These are phyloP conservation scores for Temnothorax ravouxi DNA, from an alignment of 2,888 invertebrate genomes.

Conservation along the genomic window DNA sequence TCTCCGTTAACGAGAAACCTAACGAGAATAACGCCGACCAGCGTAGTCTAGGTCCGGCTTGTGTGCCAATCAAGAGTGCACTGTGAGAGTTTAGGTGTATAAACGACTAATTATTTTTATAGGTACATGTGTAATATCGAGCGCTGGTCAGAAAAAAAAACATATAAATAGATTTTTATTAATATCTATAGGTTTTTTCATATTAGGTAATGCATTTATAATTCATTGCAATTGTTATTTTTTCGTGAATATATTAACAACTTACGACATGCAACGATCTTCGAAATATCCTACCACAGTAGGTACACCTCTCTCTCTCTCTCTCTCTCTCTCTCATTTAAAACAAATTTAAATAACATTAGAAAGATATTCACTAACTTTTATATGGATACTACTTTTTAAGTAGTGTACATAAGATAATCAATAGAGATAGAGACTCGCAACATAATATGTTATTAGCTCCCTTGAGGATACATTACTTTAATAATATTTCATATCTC, in stretches of 20 bases:
- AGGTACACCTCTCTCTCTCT: not conserved
- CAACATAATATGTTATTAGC: conserved; percentile 17
- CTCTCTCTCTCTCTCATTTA: not conserved
- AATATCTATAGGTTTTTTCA: not conserved
- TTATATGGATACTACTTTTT: not conserved
- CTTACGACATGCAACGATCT: not conserved
- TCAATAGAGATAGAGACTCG: conserved; percentile 3
- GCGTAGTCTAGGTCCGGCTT: conserved; percentile 21
- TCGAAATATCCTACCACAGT: not conserved
- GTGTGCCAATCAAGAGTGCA: conserved; percentile 7
- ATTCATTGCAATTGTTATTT: not conserved
- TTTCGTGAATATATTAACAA: not conserved
- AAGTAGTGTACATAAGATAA: conserved; percentile 19
- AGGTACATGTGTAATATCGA: not conserved
- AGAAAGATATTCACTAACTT: not conserved
- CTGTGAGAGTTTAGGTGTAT: conserved; percentile 4
- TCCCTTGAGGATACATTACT: conserved; percentile 29
- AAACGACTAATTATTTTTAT: conserved; percentile 14
- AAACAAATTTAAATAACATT: not conserved
- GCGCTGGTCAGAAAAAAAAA: not conserved
- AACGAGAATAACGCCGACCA: conserved; percentile 41
- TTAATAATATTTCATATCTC: conserved; percentile 46
- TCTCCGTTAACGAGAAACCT: conserved; percentile 45
- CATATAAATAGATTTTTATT: not conserved
- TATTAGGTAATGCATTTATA: not conserved